Base-by-base conservation (phyloP, 2,113 vertebrate species). In the Chaenocephalus aceratus region DNA sequence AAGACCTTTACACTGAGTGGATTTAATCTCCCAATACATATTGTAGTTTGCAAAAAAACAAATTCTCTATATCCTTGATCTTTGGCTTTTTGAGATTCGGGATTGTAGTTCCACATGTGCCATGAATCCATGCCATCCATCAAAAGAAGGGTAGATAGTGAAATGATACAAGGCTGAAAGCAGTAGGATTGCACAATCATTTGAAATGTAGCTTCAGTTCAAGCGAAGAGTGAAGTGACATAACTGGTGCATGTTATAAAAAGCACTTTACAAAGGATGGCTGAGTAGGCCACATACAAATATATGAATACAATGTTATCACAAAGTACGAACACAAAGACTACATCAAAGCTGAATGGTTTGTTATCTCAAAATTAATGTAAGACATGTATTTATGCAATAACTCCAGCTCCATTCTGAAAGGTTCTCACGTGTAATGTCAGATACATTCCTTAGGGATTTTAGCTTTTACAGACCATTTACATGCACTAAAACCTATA, bases 1-100 rank as follows among this genome's bases (percentile, higher is more conserved):
- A 21, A 21, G 77, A 81, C 75, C 62, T 66, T 74, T 21, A 26
- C 7, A 77, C 62, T 5, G 44, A 36, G n/a, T 7, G 49, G 8
- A 79, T 66, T 21, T 23, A 15, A 69, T 63, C 61, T 44, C 10
- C 10, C 2, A 30, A 67, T 46, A 10, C 30, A 30, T 57, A 1
- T 51, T 51, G 16, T 21, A 18, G 15, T 69, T 68, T 59, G 16
- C 34, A 18, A 48, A 59, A 34, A 7, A 61, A 57, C 0, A 48
- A 76, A 30, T 15, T 10, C 5, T 15, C 76, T 53, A n/a, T 41
- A 12, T 34, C 18, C 46, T 36, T 71, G 12, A 21, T 64, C 10
- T 58, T 57, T 30, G 46, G 54, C 16, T 21, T 12, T 18, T 46
- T 14, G 10, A 60, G 48, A 61, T 77, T 56, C 10, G 41, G 41